These are phyloP conservation scores for Jaculus jaculus DNA, from an alignment of 2,113 vertebrate species.

Conservation along the genomic window DNA sequence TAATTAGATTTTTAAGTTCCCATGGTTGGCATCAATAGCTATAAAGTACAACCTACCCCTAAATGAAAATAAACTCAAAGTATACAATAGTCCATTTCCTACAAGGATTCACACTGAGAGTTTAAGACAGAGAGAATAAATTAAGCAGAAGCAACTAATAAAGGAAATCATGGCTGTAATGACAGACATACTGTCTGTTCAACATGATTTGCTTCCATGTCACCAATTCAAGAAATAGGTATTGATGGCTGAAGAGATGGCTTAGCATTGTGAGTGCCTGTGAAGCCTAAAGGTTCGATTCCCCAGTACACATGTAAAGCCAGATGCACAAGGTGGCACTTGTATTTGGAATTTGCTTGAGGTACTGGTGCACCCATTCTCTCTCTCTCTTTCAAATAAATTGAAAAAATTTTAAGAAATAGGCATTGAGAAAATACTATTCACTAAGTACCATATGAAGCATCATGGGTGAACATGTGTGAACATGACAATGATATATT, in stretches of 20 bases:
- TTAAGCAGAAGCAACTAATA: background rate
- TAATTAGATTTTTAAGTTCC: conserved; percentile 3
- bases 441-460: background rate
- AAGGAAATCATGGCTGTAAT: background rate
- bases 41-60: conserved; percentile 16
- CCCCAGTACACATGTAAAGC: too few species aligned
- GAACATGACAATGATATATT: background rate
- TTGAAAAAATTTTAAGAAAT: background rate
- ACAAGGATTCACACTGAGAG: background rate
- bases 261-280: too few species aligned
- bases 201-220: conserved; percentile 3
- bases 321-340: too few species aligned
- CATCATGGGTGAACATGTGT: background rate
- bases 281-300: too few species aligned
- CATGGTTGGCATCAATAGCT: background rate
- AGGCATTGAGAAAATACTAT: background rate
- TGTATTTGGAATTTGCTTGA: too few species aligned
- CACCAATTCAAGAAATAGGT: conserved; percentile 9
- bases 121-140: background rate
- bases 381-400: background rate
- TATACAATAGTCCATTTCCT: background rate
- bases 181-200: background rate
- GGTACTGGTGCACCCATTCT: too few species aligned
- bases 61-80: background rate
- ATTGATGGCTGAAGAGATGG: background rate